Evolutionary conservation across 2,888 invertebrate species (phyloP), one percentile per base, ranked within the genome.

Genomic region (Nephrotoma appendiculata): DNA sequence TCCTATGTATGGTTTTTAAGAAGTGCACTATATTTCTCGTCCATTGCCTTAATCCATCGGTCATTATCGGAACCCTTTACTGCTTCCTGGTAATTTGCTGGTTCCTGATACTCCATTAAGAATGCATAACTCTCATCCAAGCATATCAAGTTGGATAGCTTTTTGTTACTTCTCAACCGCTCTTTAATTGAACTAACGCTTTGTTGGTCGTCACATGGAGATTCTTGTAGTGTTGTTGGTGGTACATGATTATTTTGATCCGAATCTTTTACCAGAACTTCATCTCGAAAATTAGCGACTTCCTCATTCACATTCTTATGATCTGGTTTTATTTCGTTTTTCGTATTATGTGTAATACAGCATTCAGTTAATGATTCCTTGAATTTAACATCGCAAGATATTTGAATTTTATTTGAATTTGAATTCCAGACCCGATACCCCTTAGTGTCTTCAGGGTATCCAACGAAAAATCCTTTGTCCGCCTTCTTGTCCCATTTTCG

Each of bases 401-500:
- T 42, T 4, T 45, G 12, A 6, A 87, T 48, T 45, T 45, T 44
- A 7, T 48, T 85, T 15, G 87, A 52, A 12, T 7, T 45, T 11
- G 12, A 6, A 52, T 85, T 41, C 44, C 41, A 57, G 11, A 87
- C 15, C 4, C 86, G 52, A 87, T 86, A 87, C 5, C 71, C 71
- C 41, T 86, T 87, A 12, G 12, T 31, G 5, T 31, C 12, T 6
- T 87, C 86, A 83, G 19, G 1, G 41, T 83, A 83, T 11, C 71
- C 71, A 83, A 83, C 71, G 7, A 83, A 83, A 15, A 83, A 19
- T 4, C 19, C 52, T 41, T 85, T 87, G 1, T 19, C 15, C 9
- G 84, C 31, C 42, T 41, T 84, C 6, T n/a, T 31, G 41, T 84
- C 43, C 12, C 41, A 86, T 86, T 88, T 88, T 41, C 19, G 88